Evolutionary conservation across 23 tunicate genomes (phyloP), one percentile per base, ranked within the genome.

Genomic region (Corella eumyota): DNA sequence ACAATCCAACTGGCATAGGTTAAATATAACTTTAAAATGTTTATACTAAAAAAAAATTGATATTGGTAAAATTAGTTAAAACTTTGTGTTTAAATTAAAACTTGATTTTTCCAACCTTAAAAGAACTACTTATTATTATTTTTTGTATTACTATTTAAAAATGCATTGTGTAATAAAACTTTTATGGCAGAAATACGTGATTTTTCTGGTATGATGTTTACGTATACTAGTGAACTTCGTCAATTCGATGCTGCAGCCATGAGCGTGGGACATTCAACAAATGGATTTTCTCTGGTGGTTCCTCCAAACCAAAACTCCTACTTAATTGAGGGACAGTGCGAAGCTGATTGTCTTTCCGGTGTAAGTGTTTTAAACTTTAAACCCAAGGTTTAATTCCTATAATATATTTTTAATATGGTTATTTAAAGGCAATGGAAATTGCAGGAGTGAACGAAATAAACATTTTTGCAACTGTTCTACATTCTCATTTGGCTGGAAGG

Each of bases 401-500:
- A 11, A 7, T 11, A 53, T 53, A 23, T 15, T 11, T 53, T 15
- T 53, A 53, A 53, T 20, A 21, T 33, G 19, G 2, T 56, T 36
- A 26, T 57, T 56, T 58, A 11, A 21, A 79, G 87, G 76, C 56
- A 19, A 62, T 79, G 71, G 45, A 53, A 6, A 44, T 9, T 26
- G 56, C 77, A 0, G 77, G 66, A 2, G 46, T 62, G 23, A 36
- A 35, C 37, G 19, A 52, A 22, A 72, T 79, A 58, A 70, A 62
- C 5, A 17, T 70, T 27, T 49, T 70, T 56, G 56, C 52, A 6
- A 47, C 54, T 2, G 54, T 79, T 29, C 51, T 71, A 6, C 87
- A 79, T 48, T 54, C 87, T 1, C 87, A 79, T 56, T 25, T 62
- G 19, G 69, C 67, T n/a, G 87, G 87, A 20, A 79, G 60, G 56